Conservation (phyloP, 1,140 invertebrate species). For the Bombus sibiricus region DNA sequence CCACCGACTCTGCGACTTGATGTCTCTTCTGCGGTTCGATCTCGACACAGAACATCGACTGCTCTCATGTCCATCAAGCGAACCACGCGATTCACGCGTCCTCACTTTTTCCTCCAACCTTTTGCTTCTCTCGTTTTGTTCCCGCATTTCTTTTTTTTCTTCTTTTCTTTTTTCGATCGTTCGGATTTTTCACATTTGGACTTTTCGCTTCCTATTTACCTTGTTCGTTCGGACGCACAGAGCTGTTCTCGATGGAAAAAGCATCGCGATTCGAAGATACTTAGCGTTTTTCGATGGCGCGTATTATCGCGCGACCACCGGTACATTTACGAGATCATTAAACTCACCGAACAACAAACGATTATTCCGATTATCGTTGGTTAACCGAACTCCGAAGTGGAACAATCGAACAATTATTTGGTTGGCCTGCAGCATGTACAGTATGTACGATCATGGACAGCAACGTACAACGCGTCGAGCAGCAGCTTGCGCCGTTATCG, state of each 20-base stretch:
- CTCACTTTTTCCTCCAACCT: neutral
- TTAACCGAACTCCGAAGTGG: conserved; percentile 50
- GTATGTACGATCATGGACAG: neutral
- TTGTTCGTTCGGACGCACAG: too few species aligned
- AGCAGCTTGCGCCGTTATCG: conserved; percentile 18
- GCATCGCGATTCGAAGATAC: too few species aligned
- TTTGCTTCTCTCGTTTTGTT: neutral
- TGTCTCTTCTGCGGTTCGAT: conserved; percentile 62
- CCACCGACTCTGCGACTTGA: conserved; percentile 44
- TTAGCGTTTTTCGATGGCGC: neutral
- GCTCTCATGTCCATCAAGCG: neutral
- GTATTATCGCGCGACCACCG: neutral
- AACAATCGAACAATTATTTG: conserved; percentile 57
- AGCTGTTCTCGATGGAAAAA: too few species aligned
- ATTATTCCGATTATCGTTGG: conserved; percentile 61
- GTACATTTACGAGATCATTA: conserved; percentile 59
- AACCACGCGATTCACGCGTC: neutral
- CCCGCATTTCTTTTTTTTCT: neutral
- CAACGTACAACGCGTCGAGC: neutral
- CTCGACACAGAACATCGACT: conserved; percentile 45
- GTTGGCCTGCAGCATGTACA: conserved; percentile 6
- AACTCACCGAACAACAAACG: conserved; percentile 31
- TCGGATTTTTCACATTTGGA: neutral
- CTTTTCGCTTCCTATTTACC: too few species aligned
- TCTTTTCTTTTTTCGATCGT: neutral